A percentile compares a stretch with the other conserved stretches of the same genome.
Evolutionary conservation across 2,888 invertebrate genomes (phyloP).

Genomic region (Anoncus sp.): DNA sequence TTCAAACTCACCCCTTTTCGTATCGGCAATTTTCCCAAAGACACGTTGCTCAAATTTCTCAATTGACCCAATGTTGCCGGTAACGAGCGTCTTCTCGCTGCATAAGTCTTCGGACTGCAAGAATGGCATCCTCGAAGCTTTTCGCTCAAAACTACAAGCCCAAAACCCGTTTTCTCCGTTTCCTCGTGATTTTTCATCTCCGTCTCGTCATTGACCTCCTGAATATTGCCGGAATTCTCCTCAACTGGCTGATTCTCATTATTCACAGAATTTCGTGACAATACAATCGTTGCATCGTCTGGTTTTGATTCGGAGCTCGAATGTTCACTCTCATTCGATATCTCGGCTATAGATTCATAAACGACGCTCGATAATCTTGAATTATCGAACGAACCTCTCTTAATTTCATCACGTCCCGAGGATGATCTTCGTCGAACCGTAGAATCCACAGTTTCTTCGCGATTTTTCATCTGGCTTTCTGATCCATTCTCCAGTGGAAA

Average conservation of each 20-base stretch:
- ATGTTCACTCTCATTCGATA: conserved; percentile 58
- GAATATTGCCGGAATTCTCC: too few relatives aligned
- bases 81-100: conserved; percentile 74
- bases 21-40: conserved; percentile 72
- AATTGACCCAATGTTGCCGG: conserved; percentile 73
- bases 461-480: background rate
- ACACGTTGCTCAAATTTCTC: conserved; percentile 62
- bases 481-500: background rate
- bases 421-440: conserved; percentile 13
- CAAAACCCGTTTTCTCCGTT: conserved; percentile 50
- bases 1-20: conserved; percentile 70
- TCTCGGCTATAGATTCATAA: conserved; percentile 69
- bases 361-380: conserved; percentile 48
- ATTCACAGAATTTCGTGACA: conserved; percentile 1
- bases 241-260: too few relatives aligned
- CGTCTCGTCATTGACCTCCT: background rate
- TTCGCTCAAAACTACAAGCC: conserved; percentile 67
- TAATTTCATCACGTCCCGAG: background rate
- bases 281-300: conserved; percentile 26
- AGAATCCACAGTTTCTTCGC: conserved; percentile 7
- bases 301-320: conserved; percentile 28
- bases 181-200: conserved; percentile 15
- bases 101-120: conserved; percentile 65
- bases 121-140: conserved; percentile 65
- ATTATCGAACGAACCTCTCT: conserved; percentile 42